Percentiles rank a stretch among this genome's conserved stretches.
Conservation (phyloP, 1,140 invertebrate species). For the Drosophila malerkotliana region DNA sequence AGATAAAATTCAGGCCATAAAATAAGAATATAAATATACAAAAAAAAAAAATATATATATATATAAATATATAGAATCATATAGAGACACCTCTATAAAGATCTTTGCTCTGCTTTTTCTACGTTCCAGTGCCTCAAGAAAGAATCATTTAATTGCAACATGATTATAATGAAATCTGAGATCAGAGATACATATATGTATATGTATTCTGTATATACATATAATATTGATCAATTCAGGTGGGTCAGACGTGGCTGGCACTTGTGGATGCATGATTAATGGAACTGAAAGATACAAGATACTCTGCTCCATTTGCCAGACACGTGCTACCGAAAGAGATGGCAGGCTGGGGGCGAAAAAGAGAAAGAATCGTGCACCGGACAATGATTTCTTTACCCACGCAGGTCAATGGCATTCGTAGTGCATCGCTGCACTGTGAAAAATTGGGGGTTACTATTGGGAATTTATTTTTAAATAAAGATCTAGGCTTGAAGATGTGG, state of each 20-base stretch:
- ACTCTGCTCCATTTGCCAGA: slow-evolving; percentile 16
- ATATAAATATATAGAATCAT: slow-evolving; percentile 17
- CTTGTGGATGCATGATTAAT: slow-evolving; percentile 36
- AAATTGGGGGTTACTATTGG: background rate
- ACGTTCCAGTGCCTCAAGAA: background rate
- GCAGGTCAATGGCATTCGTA: slow-evolving; percentile 28
- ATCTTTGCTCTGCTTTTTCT: background rate
- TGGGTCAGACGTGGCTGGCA: slow-evolving; percentile 19
- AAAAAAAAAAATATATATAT: background rate
- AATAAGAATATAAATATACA: background rate
- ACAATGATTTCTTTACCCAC: slow-evolving; percentile 27
- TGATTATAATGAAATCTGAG: slow-evolving; percentile 26
- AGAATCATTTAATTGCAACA: slow-evolving; percentile 23
- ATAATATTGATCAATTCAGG: slow-evolving; percentile 28
- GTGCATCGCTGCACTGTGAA: background rate
- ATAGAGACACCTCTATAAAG: background rate
- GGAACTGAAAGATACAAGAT: slow-evolving; percentile 9
- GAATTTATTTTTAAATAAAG: no score
- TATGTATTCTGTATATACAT: background rate
- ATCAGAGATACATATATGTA: background rate
- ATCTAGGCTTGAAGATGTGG: no score
- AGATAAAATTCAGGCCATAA: slow-evolving; percentile 53
- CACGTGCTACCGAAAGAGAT: slow-evolving; percentile 25
- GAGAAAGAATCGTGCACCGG: background rate
- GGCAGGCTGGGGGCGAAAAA: background rate